These are phyloP conservation scores for Calliphora vicina DNA, from an alignment of 1,140 invertebrate genomes.

Conservation along the genomic window DNA sequence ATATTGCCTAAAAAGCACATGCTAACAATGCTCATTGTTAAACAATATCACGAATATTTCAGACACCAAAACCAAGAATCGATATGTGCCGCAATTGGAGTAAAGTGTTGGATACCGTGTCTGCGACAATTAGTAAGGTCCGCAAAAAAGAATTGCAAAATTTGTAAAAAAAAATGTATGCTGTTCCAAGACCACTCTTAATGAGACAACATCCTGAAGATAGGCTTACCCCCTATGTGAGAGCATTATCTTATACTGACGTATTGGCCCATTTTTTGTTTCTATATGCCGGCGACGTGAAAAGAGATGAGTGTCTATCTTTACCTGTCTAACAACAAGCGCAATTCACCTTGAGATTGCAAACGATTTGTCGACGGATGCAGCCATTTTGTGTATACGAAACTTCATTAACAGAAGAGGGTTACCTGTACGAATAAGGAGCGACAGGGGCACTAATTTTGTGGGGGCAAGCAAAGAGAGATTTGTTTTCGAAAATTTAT, in stretches of 20 bases:
- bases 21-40: background rate
- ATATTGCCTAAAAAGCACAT: background rate
- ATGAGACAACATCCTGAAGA: too few relatives aligned
- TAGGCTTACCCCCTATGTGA: constrained; percentile 18
- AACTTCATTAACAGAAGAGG: constrained; percentile 36
- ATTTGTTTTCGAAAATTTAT: background rate
- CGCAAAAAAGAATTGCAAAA: background rate
- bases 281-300: constrained; percentile 31
- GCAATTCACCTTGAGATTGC: constrained; percentile 38
- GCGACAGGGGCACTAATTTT: constrained; percentile 22
- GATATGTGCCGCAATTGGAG: background rate
- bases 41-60: constrained; percentile 2
- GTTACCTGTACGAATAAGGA: constrained; percentile 6
- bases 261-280: constrained; percentile 26
- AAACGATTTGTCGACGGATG: constrained; percentile 37
- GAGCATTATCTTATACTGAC: constrained; percentile 36
- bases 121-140: background rate
- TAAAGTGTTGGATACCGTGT: background rate
- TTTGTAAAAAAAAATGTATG: constrained; percentile 25
- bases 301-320: constrained; percentile 26
- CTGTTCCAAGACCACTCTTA: background rate
- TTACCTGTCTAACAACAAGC: constrained; percentile 23
- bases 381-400: constrained; percentile 38
- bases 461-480: constrained; percentile 34
- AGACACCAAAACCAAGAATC: background rate